phyloP scores from a whole-genome alignment of 2,797 vertebrate genomes.

The Eutrigla gurnardus region DNA sequence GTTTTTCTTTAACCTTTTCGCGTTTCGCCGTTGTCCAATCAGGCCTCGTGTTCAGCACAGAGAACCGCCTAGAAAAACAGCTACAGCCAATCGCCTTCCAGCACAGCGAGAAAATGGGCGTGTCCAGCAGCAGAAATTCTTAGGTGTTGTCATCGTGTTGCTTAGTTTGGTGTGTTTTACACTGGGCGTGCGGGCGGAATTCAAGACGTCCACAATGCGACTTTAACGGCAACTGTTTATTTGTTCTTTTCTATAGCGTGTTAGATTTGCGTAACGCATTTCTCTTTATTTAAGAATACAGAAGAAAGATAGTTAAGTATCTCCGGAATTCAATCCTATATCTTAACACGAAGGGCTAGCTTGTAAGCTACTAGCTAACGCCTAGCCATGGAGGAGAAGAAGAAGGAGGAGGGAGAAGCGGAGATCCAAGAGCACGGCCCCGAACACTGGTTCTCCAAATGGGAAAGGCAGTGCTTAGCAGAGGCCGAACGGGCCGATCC shows the following conservation, averaged over 20 bases:
- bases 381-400: conserved; percentile 89
- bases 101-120: conserved; percentile 43
- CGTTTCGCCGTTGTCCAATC: conserved; percentile 67
- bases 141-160: conserved; percentile 78
- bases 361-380: conserved; percentile 57
- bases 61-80: conserved; percentile 1
- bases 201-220: conserved; percentile 59
- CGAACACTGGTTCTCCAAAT: conserved; percentile 99
- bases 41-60: background rate
- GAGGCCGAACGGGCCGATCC: conserved; percentile 91
- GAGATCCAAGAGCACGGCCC: conserved; percentile 99
- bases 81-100: conserved; percentile 52
- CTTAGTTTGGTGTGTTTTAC: conserved; percentile 59
- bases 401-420: conserved; percentile 94
- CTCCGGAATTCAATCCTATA: background rate
- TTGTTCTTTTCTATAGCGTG: background rate
- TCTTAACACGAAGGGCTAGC: conserved; percentile 47
- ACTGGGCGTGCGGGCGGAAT: conserved; percentile 34
- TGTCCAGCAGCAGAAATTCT: conserved; percentile 62
- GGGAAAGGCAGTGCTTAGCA: conserved; percentile 96
- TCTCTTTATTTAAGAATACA: background rate
- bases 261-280: conserved; percentile 11
- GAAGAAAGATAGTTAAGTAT: background rate
- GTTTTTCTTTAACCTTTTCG: conserved; percentile 71
- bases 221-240: conserved; percentile 37